Evolutionary conservation across 1,140 invertebrate genomes (phyloP).

Genomic region (Luehdorfia chinensis): DNA sequence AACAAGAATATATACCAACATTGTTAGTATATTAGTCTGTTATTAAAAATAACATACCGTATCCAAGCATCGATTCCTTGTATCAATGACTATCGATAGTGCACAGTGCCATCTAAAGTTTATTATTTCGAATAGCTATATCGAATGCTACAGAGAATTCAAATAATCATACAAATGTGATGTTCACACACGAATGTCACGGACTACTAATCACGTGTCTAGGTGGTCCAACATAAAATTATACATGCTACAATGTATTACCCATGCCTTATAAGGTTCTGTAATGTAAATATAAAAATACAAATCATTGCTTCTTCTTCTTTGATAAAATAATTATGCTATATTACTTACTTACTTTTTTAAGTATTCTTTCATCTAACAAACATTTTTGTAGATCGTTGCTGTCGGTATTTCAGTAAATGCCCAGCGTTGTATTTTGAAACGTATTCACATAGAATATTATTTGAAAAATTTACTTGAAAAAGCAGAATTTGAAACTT

Average conservation of each 20-base stretch:
- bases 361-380: background rate
- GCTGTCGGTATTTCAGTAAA: background rate
- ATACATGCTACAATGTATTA: background rate
- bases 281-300: background rate
- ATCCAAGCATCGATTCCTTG: too few species aligned
- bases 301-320: background rate
- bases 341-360: too few species aligned
- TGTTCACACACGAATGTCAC: background rate
- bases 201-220: conserved; percentile 1
- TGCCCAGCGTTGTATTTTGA: background rate
- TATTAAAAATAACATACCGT: too few species aligned
- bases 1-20: too few species aligned
- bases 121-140: too few species aligned
- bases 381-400: background rate
- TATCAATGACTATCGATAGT: too few species aligned
- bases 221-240: conserved; percentile 1
- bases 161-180: too few species aligned
- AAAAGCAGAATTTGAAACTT: too few species aligned
- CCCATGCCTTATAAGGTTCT: background rate
- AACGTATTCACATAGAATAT: background rate
- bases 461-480: background rate
- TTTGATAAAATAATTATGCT: too few species aligned
- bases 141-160: too few species aligned
- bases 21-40: too few species aligned
- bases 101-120: too few species aligned